Evolutionary conservation across 2,113 vertebrate species (phyloP).

Genomic region (Onychostruthus taczanowskii): DNA sequence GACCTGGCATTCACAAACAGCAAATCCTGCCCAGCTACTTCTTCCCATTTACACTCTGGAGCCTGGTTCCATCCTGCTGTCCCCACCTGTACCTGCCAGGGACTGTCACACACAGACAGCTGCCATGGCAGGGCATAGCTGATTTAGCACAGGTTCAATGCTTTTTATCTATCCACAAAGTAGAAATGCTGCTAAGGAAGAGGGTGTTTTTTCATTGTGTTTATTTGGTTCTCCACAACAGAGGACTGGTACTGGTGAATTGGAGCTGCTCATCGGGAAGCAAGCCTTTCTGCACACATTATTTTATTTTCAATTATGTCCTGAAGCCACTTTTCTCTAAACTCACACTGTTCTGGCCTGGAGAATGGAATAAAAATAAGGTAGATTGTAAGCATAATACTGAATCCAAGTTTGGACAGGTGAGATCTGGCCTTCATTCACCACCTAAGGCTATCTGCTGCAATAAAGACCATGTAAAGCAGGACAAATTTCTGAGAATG

Average conservation of each 20-base stretch:
- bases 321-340: constrained; percentile 71
- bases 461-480: neutral
- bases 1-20: neutral
- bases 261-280: neutral
- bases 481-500: neutral
- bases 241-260: neutral
- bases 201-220: neutral
- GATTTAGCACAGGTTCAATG: neutral
- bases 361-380: neutral
- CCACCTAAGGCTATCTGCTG: neutral
- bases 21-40: neutral
- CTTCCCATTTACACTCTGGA: neutral
- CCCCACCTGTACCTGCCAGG: neutral
- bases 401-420: neutral
- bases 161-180: neutral
- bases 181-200: neutral
- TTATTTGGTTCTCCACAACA: constrained; percentile 32
- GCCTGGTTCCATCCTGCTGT: neutral
- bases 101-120: neutral
- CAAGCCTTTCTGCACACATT: constrained; percentile 6
- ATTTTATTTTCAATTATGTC: constrained; percentile 70
- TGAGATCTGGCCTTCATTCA: neutral
- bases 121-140: neutral
- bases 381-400: neutral
- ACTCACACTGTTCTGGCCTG: constrained; percentile 64